Conservation (phyloP, 2,113 vertebrate species). For the Lophura nycthemera region DNA sequence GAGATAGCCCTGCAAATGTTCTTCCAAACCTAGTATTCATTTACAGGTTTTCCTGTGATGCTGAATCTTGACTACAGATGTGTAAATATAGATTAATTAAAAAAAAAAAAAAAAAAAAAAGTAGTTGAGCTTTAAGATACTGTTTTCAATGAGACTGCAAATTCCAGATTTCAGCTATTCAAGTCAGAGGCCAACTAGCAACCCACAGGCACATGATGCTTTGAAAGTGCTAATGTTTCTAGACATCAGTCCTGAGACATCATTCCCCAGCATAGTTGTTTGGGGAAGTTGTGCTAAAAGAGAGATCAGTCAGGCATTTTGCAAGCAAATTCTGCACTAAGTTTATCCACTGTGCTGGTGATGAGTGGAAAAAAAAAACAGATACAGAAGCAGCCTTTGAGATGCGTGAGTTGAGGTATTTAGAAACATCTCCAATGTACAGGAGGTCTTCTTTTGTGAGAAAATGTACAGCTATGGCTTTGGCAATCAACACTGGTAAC, state of each 20-base stretch:
- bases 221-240: neutral
- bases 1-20: neutral
- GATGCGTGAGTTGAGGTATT: neutral
- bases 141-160: neutral
- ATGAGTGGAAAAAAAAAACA: neutral
- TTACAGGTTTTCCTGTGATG: neutral
- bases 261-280: neutral
- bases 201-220: neutral
- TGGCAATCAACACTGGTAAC: neutral
- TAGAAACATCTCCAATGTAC: neutral
- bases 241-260: neutral
- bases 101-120: neutral
- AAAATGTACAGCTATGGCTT: neutral
- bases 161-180: neutral
- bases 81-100: neutral
- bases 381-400: neutral
- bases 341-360: neutral
- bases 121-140: neutral
- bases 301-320: neutral
- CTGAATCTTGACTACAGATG: neutral
- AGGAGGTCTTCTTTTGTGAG: neutral
- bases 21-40: neutral
- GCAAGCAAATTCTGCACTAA: neutral
- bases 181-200: neutral
- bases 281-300: neutral